Percentiles rank a stretch among this genome's conserved stretches.
Evolutionary conservation across 2,888 invertebrate species (phyloP).

Genomic region (Eumacrocentrus americanus): DNA sequence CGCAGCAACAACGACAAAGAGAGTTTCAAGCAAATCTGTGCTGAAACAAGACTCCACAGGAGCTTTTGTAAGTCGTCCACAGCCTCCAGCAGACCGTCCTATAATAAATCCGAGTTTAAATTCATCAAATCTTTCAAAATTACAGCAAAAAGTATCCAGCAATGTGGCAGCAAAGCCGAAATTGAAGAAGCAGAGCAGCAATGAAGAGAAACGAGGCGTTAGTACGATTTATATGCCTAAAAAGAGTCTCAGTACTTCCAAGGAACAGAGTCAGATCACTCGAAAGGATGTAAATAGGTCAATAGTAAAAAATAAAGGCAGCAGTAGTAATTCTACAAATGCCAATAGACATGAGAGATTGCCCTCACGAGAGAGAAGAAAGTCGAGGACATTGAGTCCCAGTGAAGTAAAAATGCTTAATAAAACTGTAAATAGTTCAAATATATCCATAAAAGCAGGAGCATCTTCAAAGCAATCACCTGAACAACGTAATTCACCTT

Average conservation of each 20-base stretch:
- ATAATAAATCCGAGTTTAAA: constrained; percentile 17
- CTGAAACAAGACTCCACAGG: constrained; percentile 16
- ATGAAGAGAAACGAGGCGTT: constrained; percentile 49
- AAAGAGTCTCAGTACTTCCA: constrained; percentile 1
- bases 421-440: constrained; percentile 8
- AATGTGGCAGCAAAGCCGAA: constrained; percentile 16
- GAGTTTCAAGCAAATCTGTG: constrained; percentile 1
- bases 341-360: constrained; percentile 25
- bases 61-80: neutral
- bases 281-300: constrained; percentile 19
- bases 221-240: constrained; percentile 52
- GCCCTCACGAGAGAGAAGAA: constrained; percentile 45
- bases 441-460: neutral
- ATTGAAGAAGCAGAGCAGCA: constrained; percentile 29
- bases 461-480: constrained; percentile 12
- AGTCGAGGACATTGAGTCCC: constrained; percentile 55
- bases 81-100: constrained; percentile 3
- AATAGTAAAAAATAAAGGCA: neutral
- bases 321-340: constrained; percentile 14
- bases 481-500: neutral
- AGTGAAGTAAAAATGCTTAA: constrained; percentile 52
- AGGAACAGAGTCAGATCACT: constrained; percentile 15
- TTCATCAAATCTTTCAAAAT: neutral
- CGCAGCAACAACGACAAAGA: constrained; percentile 16
- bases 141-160: neutral